These are phyloP conservation scores for Cyprinodon variegatus DNA, from an alignment of 2,113 vertebrate species.

Conservation along the genomic window DNA sequence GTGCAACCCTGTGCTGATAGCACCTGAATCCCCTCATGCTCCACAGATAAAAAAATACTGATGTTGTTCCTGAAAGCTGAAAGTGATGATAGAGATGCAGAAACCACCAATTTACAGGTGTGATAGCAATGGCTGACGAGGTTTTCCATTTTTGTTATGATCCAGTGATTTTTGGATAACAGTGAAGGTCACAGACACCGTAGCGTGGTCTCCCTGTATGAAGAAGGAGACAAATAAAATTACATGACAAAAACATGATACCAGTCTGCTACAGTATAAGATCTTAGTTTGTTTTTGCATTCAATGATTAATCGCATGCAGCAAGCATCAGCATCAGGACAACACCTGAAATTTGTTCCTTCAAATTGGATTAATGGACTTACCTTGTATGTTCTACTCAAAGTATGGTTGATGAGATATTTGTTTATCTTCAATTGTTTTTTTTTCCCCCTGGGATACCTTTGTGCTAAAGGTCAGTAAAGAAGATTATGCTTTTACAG, in stretches of 20 bases:
- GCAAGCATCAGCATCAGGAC: neutral
- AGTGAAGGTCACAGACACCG: neutral
- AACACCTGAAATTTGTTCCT: neutral
- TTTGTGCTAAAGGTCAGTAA: constrained; percentile 49
- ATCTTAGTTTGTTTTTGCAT: neutral
- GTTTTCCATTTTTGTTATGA: neutral
- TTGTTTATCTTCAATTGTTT: constrained; percentile 41
- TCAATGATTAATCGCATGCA: neutral
- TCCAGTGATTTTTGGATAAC: neutral
- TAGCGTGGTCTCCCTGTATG: too few relatives aligned
- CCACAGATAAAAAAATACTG: too few relatives aligned
- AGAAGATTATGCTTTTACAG: constrained; percentile 20
- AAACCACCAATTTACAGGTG: neutral
- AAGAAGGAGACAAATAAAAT: neutral
- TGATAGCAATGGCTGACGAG: neutral
- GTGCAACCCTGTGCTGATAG: neutral
- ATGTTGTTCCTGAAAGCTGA: neutral
- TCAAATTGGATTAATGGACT: constrained; percentile 4
- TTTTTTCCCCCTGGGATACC: constrained; percentile 32
- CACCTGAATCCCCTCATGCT: neutral
- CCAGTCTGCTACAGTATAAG: neutral
- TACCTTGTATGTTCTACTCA: neutral
- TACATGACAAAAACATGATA: neutral
- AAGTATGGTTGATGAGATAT: neutral
- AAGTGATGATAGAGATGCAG: neutral